phyloP scores from a whole-genome alignment of 2,888 invertebrate species.

The Gastracanthus pulcherrimus region DNA sequence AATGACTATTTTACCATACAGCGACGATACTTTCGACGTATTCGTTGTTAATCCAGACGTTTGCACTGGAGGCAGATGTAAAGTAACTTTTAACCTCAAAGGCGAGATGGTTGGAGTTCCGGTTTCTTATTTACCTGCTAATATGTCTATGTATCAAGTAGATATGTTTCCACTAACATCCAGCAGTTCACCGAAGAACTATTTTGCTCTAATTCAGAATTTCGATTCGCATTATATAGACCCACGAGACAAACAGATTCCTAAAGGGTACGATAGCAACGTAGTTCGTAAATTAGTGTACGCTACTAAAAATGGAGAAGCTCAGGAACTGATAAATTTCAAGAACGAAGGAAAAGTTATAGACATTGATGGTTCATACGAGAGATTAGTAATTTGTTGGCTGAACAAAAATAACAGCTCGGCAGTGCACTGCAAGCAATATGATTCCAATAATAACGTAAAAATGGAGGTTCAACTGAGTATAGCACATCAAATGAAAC shows the following conservation, averaged over 20 bases:
- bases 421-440: not conserved
- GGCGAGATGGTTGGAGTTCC: not conserved
- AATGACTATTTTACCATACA: not conserved
- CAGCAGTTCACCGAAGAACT: not conserved
- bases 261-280: no score
- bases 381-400: not conserved
- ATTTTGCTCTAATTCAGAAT: not conserved
- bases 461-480: not conserved
- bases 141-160: not conserved
- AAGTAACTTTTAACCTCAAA: not conserved
- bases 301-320: not conserved
- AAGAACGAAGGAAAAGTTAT: not conserved
- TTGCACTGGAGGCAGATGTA: not conserved
- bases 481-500: not conserved
- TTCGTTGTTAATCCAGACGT: not conserved
- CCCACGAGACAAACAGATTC: no score
- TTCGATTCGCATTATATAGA: no score
- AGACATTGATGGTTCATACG: not conserved
- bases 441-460: not conserved
- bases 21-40: not conserved
- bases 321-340: not conserved
- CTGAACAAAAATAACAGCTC: not conserved
- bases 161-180: not conserved
- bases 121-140: not conserved
- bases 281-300: no score